These are phyloP conservation scores for Abscondita cerata DNA, from an alignment of 2,888 invertebrate species.

Conservation along the genomic window DNA sequence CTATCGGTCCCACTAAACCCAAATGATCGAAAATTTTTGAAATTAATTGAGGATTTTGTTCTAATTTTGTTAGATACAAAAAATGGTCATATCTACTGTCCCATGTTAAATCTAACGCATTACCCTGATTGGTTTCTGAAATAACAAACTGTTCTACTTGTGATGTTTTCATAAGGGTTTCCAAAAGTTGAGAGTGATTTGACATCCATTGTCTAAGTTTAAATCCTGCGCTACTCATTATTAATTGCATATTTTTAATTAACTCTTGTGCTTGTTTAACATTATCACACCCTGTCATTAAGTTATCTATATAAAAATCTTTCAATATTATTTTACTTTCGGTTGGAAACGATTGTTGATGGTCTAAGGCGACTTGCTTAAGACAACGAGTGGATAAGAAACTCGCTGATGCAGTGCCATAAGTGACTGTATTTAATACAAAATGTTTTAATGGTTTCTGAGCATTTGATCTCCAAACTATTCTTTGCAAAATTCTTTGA, in stretches of 20 bases:
- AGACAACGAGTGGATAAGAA: slow-evolving; percentile 44
- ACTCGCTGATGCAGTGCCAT: slow-evolving; percentile 47
- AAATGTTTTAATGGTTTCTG: neutral
- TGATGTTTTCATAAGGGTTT: neutral
- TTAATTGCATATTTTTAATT: slow-evolving; percentile 25
- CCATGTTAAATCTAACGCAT: slow-evolving; percentile 18
- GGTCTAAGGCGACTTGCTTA: slow-evolving; percentile 41
- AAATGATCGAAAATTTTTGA: slow-evolving; percentile 1
- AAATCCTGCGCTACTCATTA: slow-evolving; percentile 33
- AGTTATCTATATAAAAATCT: slow-evolving; percentile 49
- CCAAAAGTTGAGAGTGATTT: slow-evolving; percentile 21
- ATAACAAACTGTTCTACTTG: neutral
- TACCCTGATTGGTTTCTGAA: neutral
- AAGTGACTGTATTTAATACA: slow-evolving; percentile 43
- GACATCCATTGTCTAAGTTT: slow-evolving; percentile 41
- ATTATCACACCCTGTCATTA: slow-evolving; percentile 37
- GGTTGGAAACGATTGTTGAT: slow-evolving; percentile 23
- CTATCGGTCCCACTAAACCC: neutral
- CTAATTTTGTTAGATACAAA: no score
- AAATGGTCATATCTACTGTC: no score
- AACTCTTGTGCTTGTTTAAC: slow-evolving; percentile 34
- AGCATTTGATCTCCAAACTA: slow-evolving; percentile 47
- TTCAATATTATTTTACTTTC: slow-evolving; percentile 28
- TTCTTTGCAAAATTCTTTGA: slow-evolving; percentile 48
- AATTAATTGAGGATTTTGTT: neutral